These are phyloP conservation scores for Rhincodon typus DNA, from an alignment of 2,797 vertebrate species.

Conservation along the genomic window DNA sequence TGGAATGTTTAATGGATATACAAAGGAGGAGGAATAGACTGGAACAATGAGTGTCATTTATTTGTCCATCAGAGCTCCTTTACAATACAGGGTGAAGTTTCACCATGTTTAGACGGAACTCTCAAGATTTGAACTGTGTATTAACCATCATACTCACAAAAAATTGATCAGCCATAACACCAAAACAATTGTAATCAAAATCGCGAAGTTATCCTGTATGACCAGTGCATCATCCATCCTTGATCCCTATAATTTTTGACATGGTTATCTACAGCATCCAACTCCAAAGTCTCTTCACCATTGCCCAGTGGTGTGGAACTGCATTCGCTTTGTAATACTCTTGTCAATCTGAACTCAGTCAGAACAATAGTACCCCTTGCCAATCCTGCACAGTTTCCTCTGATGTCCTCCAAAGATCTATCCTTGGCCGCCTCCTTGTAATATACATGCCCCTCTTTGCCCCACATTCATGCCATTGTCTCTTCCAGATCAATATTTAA, in stretches of 20 bases:
- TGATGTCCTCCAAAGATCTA: neutral
- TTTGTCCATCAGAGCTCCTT: neutral
- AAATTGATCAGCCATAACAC: neutral
- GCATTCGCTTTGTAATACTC: neutral
- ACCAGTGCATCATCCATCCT: neutral
- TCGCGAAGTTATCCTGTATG: neutral
- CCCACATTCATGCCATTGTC: neutral
- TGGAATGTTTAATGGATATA: neutral
- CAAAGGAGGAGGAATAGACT: neutral
- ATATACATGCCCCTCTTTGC: neutral
- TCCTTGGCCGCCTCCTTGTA: neutral
- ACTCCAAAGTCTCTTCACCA: neutral
- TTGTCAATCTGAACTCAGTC: neutral
- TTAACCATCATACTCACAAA: neutral
- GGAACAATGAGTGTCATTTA: neutral
- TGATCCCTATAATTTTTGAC: neutral
- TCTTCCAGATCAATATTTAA: neutral
- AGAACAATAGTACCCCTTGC: too few species aligned
- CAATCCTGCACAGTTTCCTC: too few species aligned
- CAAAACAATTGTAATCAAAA: neutral
- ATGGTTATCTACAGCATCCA: neutral
- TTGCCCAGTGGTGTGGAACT: neutral
- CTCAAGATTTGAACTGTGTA: neutral
- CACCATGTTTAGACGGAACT: neutral
- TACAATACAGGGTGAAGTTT: neutral